Base-by-base conservation (phyloP, 2,888 invertebrate species). In the Pheosia gnoma region DNA sequence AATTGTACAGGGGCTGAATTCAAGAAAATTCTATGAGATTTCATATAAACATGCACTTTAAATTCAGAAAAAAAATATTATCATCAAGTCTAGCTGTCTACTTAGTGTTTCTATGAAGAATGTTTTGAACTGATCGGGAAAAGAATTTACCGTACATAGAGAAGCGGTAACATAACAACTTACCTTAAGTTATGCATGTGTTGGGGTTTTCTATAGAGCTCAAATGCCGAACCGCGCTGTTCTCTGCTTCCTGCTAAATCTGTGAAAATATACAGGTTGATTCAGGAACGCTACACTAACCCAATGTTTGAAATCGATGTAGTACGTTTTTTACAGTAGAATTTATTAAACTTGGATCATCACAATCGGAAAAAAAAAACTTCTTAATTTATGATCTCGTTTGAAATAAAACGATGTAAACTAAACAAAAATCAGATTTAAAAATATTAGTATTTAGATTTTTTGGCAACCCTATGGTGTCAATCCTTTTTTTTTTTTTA, bases 151-250 rank as follows among this genome's bases (percentile, higher is more conserved):
- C 54, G 9, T n/a, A 39, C 53, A 5, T 59, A 25, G 13, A 56
- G 7, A 25, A 51, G 25, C 55, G 36, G 13, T 7, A 25, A 51
- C 52, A 51, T 38, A 41, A 5, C 54, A 59, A 55, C 90, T 93
- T 94, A 97, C 97, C 97, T 96, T 88, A 97, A 90, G 82, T 96
- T 97, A 87, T 97, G 96, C 94, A 97, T 96, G 87, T 96, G 96
- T 82, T 97, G 95, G 9, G 98, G 98, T 89, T 98, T 98, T 72
- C 98, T 96, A 87, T 98, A 98, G 67, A 98, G 94, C 89, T 98
- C 98, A 86, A 98, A 98, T n/a, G 98, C 98, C 69, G 98, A 98
- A 41, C 98, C 98, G 60, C 98, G 94, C 82, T 98, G 98, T 84
- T 98, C 98, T 77, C 97, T 95, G 80, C 98, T 97, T 58, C 98